Percentiles rank a stretch among this genome's conserved stretches.
phyloP scores from a whole-genome alignment of 2,113 vertebrate species.

The Eurypyga helias region DNA sequence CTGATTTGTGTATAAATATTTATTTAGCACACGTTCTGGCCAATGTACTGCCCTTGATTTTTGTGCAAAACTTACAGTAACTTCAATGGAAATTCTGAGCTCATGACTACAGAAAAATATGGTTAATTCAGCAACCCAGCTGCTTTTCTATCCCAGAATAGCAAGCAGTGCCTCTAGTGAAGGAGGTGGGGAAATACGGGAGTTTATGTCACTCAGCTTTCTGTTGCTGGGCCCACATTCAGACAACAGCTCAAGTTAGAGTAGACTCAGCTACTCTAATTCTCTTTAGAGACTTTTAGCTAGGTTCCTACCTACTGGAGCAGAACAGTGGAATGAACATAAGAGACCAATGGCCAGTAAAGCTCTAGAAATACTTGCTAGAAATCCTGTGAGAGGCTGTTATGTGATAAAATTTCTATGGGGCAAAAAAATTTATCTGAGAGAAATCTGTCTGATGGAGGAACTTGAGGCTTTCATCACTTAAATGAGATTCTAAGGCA shows the following conservation, averaged over 20 bases:
- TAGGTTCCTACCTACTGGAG: not conserved
- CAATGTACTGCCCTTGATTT: slow-evolving; percentile 69
- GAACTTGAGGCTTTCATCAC: not conserved
- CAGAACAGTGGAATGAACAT: not conserved
- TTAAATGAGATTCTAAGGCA: not conserved
- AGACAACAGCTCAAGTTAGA: not conserved
- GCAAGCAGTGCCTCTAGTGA: slow-evolving; percentile 46
- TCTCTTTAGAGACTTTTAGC: not conserved
- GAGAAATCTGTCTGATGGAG: not conserved
- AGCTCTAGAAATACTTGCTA: not conserved
- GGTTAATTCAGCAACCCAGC: slow-evolving; percentile 57
- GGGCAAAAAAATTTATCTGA: not conserved
- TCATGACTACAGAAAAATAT: slow-evolving; percentile 60
- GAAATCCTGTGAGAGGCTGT: not conserved
- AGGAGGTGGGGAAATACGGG: not conserved
- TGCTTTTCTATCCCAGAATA: slow-evolving; percentile 57
- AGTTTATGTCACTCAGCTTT: slow-evolving; percentile 21
- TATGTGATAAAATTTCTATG: not conserved
- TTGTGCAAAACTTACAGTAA: slow-evolving; percentile 64
- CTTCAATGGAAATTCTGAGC: slow-evolving; percentile 49
- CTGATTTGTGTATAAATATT: slow-evolving; percentile 75
- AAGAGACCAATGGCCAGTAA: not conserved
- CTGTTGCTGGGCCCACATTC: slow-evolving; percentile 12
- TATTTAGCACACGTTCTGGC: slow-evolving; percentile 75
- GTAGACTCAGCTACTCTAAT: not conserved